Base-by-base conservation (phyloP, 2,797 vertebrate genomes). In the Lepilemur septentrionalis region DNA sequence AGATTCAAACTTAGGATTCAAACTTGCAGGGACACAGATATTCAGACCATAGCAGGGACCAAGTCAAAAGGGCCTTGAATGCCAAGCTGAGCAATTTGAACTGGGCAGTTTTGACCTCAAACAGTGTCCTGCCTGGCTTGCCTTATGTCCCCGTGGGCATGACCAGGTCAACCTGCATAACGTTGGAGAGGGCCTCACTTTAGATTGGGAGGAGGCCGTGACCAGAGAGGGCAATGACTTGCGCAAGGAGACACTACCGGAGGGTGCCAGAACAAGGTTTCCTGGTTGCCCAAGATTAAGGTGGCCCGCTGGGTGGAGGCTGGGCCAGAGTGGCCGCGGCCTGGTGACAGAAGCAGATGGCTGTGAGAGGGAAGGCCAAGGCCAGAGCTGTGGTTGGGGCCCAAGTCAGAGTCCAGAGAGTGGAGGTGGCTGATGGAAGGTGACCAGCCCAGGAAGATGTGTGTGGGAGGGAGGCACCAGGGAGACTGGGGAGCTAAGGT, bases 371-470 rank as follows among this genome's bases (percentile, higher is more conserved):
- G 67, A 55, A 50, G 30, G 30, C 55, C 25, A 23, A 50, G 30
- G 25, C 55, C 32, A 30, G 61, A 69, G 52, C 50, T 72, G 48
- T 32, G 73, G 35, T 69, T 14, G 57, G 32, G 55, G 32, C 35
- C 38, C 23, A 10, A 11, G 15, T 80, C 35, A 87, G 63, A 43
- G 59, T 55, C 5, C 17, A 48, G 87, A 87, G 59, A 94, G 38
- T 65, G 38, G 61, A 85, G 65, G 57, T 35, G 59, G 9, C 41
- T 25, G 46, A 65, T 7, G 61, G 82, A 32, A 73, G 52, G 85
- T 20, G 6, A 25, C 30, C 7, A 10, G 23, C 32, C 55, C 0
- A 30, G 84, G 2, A 18, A 23, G 59, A 18, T 30, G 38, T 3
- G 7, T 22, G 48, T 52, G 28, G 59, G 35, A 25, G 3, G 83